Conservation (phyloP, 1,140 invertebrate genomes). For the Telenomus remus region DNA sequence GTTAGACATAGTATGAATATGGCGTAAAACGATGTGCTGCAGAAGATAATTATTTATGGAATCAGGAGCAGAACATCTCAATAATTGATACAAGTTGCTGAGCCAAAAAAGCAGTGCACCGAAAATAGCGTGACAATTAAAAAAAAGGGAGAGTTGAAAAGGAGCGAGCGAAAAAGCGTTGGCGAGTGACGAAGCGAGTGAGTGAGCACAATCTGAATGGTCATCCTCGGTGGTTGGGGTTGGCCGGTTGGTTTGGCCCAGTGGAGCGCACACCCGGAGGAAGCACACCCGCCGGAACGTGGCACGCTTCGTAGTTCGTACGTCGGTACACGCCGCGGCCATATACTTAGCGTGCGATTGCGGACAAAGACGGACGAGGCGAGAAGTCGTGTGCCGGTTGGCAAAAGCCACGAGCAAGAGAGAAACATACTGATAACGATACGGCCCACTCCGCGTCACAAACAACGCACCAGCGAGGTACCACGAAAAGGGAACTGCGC, state of each 20-base stretch:
- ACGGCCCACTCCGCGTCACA: conserved; percentile 41
- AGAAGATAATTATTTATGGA: no score
- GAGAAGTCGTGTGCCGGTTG: conserved; percentile 20
- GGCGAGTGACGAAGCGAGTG: conserved; percentile 60
- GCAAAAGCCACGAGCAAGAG: conserved; percentile 9
- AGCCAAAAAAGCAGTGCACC: conserved; percentile 20
- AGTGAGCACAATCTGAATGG: conserved; percentile 68
- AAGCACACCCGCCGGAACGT: conserved; percentile 74
- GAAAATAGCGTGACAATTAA: conserved; percentile 62
- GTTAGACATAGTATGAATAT: no score
- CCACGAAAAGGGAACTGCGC: conserved; percentile 72
- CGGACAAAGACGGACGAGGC: conserved; percentile 22
- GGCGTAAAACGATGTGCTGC: no score
- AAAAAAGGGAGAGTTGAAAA: conserved; percentile 59
- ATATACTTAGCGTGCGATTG: conserved; percentile 20
- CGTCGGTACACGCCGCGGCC: conserved; percentile 49
- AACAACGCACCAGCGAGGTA: conserved; percentile 45
- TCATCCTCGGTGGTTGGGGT: conserved; percentile 65
- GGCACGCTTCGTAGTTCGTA: conserved; percentile 73
- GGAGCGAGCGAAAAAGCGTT: conserved; percentile 57
- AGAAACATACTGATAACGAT: conserved; percentile 36
- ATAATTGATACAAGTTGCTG: conserved; percentile 14
- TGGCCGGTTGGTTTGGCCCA: conserved; percentile 74
- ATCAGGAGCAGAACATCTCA: conserved; percentile 20
- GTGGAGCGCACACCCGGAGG: conserved; percentile 76